Base-by-base conservation (phyloP, 2,888 invertebrate genomes). In the Drosophila rellima region DNA sequence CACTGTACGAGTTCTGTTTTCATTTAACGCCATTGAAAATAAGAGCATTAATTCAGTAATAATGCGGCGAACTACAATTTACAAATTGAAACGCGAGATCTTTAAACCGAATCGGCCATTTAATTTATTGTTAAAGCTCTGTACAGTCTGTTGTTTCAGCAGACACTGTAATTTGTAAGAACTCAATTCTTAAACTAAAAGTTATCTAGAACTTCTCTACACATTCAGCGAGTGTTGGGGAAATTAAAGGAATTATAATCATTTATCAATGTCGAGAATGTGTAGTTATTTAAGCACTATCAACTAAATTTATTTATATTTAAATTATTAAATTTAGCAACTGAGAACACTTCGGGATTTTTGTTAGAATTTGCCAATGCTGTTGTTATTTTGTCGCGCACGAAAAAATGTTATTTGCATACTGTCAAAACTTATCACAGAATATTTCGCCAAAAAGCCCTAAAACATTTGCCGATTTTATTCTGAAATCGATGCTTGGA, bases 361-460 rank as follows among this genome's bases (percentile, higher is more conserved):
- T 50, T 23, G 7, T 10, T 7, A 20, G n/a, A 29, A 15, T 15
- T 29, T 39, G 29, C 6, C 3, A 6, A n/a, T 29, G 39, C 31
- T 48, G 47, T 23, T 45, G 23, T 13, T 40, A 50, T 50, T 26
- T 50, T 64, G 55, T 29, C 31, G 61, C 20, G 33, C 48, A 51
- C 57, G 60, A 60, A 50, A 54, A 54, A 70, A 65, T 45, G 20
- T 59, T 64, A 87, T 90, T 78, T 88, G 77, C 82, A 88, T 82
- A 77, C 78, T 87, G 78, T 78, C 83, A 84, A 76, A 80, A 84
- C 82, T 80, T 89, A 77, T 84, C 82, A 74, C 66, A 73, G 73
- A 80, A 75, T 64, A 67, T 66, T 54, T 71, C 62, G 69, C 70
- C 63, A 77, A 75, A 80, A 74, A 70, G 70, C 75, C 74, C 72